A percentile compares a stretch with the other conserved stretches of the same genome.
Evolutionary conservation across 2,888 invertebrate species (phyloP).

Genomic region (Synergus japonicus): DNA sequence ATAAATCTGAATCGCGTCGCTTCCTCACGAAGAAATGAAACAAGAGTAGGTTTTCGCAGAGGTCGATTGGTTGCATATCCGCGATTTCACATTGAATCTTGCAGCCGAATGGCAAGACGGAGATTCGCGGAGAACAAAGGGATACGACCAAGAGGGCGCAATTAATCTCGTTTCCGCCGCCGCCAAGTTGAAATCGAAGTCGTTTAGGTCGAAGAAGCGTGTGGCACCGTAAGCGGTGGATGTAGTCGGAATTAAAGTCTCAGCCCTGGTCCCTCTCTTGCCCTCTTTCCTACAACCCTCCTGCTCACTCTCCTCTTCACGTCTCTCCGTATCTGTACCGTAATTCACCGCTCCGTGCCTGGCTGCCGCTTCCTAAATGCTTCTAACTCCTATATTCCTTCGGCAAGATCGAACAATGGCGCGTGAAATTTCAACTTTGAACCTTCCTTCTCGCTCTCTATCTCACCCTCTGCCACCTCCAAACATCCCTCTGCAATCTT

Average conservation of each 20-base stretch:
- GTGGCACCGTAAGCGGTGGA: constrained; percentile 57
- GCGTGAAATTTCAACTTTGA: constrained; percentile 76
- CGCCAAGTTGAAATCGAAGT: constrained; percentile 59
- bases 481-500: constrained; percentile 39
- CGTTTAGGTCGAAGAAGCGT: constrained; percentile 61
- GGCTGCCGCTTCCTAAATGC: constrained; percentile 72
- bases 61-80: constrained; percentile 27
- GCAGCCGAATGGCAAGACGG: constrained; percentile 30
- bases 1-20: neutral
- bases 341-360: constrained; percentile 64
- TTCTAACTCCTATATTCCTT: constrained; percentile 74
- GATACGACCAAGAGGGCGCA: constrained; percentile 57
- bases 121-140: constrained; percentile 52
- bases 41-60: neutral
- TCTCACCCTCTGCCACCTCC: constrained; percentile 48
- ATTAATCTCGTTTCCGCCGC: constrained; percentile 55
- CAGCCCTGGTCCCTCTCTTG: constrained; percentile 53
- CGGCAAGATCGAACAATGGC: constrained; percentile 74
- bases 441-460: constrained; percentile 57
- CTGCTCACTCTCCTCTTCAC: constrained; percentile 51
- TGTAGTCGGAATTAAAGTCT: constrained; percentile 71
- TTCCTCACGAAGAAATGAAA: neutral
- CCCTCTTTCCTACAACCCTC: constrained; percentile 43
- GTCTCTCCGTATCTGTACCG: constrained; percentile 58
- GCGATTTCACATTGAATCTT: constrained; percentile 25